Evolutionary conservation across 1,140 invertebrate species (phyloP).

Genomic region (Scaptomyza hsui): DNA sequence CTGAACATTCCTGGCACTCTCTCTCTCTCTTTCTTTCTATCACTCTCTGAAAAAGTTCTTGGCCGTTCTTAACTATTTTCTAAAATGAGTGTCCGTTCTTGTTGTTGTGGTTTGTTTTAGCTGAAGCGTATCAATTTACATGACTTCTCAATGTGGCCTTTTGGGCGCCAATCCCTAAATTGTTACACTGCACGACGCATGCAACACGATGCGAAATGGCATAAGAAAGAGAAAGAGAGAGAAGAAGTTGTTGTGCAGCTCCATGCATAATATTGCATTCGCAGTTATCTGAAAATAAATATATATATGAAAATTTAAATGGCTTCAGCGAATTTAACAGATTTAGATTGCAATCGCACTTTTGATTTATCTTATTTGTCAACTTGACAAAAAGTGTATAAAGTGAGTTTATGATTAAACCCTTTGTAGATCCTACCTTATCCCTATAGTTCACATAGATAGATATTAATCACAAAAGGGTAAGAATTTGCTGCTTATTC

Average conservation of each 20-base stretch:
- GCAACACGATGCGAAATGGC: slow-evolving; percentile 34
- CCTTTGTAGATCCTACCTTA: too few species aligned
- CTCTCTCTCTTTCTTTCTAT: slow-evolving; percentile 17
- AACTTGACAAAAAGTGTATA: too few species aligned
- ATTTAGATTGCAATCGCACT: too few species aligned
- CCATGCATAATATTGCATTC: too few species aligned
- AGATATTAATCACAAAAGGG: not conserved
- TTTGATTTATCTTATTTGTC: too few species aligned
- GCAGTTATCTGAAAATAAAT: too few species aligned
- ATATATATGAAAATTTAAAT: too few species aligned
- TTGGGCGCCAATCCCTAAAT: slow-evolving; percentile 79
- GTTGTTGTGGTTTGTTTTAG: slow-evolving; percentile 39
- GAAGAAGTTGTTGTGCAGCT: too few species aligned
- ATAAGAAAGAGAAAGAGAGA: too few species aligned
- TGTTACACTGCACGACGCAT: slow-evolving; percentile 52
- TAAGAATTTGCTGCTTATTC: not conserved
- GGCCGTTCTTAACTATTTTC: slow-evolving; percentile 67
- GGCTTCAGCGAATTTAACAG: too few species aligned
- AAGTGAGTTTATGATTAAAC: too few species aligned
- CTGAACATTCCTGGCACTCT: slow-evolving; percentile 55
- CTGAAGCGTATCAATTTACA: slow-evolving; percentile 67
- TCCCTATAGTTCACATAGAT: too few species aligned
- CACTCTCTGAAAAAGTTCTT: slow-evolving; percentile 53
- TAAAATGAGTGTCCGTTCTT: slow-evolving; percentile 41
- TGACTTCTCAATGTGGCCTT: slow-evolving; percentile 78